Evolutionary conservation across 1,140 invertebrate genomes (phyloP).

Genomic region (Drosophila teissieri): DNA sequence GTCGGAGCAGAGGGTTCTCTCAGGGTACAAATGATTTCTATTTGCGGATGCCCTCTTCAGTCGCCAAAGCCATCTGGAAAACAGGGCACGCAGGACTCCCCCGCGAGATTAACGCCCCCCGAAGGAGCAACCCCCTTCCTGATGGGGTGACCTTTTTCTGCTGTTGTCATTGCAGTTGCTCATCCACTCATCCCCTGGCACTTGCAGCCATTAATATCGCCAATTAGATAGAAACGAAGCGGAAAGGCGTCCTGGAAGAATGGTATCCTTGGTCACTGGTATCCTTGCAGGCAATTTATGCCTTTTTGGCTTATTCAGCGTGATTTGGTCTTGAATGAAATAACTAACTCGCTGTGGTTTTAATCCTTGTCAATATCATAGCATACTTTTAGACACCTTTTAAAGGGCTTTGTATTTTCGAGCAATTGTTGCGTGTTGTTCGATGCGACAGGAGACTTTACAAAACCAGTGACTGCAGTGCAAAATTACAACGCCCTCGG

Average conservation of each 20-base stretch:
- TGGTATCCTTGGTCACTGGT: not conserved
- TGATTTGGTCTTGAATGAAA: not conserved
- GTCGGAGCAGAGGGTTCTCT: not conserved
- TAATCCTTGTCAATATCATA: not conserved
- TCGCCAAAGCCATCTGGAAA: not conserved
- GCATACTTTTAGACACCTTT: not conserved
- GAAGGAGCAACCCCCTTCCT: conserved; percentile 1
- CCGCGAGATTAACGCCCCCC: conserved; percentile 18
- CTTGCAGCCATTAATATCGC: conserved; percentile 65
- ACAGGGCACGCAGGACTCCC: not conserved
- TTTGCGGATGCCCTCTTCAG: conserved; percentile 7
- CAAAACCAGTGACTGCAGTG: not conserved
- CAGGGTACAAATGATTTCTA: not conserved
- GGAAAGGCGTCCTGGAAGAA: no score
- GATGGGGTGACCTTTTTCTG: conserved; percentile 64
- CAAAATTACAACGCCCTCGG: not conserved
- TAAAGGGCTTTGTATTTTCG: not conserved
- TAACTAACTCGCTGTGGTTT: no score
- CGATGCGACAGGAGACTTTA: not conserved
- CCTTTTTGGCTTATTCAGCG: not conserved
- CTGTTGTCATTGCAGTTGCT: conserved; percentile 14
- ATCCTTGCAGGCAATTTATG: not conserved
- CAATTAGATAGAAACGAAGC: conserved; percentile 8
- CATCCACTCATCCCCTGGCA: conserved; percentile 26
- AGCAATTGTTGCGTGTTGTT: not conserved